phyloP scores from a whole-genome alignment of 2,797 vertebrate species.

The Potorous gilbertii region DNA sequence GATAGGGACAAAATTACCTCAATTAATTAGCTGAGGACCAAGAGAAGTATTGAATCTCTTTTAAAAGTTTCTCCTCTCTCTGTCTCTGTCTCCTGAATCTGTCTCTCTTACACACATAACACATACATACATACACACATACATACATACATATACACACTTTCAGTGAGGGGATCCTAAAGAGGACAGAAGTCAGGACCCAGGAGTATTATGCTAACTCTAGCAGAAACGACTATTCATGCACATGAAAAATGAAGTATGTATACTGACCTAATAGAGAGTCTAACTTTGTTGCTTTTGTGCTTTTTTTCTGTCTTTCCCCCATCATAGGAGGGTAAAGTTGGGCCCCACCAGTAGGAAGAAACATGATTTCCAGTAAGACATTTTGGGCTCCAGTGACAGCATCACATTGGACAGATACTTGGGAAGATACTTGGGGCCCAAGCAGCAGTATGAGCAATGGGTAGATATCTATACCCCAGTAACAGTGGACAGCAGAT shows the following conservation, averaged over 20 bases:
- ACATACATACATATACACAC: no score
- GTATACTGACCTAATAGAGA: not conserved
- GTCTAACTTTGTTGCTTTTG: not conserved
- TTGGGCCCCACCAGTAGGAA: not conserved
- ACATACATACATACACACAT: no score
- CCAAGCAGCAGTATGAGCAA: no score
- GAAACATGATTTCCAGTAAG: not conserved
- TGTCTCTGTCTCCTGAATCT: not conserved
- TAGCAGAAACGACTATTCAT: not conserved
- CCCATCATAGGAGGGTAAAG: not conserved
- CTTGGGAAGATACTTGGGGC: no score
- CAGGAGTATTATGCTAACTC: not conserved
- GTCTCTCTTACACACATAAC: not conserved
- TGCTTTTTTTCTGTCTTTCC: no score
- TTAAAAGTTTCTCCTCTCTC: not conserved
- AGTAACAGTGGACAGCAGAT: no score
- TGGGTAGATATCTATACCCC: no score
- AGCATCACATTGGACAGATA: no score
- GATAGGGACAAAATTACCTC: not conserved
- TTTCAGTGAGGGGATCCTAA: no score
- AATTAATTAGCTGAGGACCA: no score
- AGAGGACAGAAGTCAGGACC: not conserved
- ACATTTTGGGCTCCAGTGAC: not conserved
- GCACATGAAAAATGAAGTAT: not conserved
- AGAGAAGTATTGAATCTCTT: not conserved